Evolutionary conservation across 2,797 vertebrate genomes (phyloP), one percentile per base, ranked within the genome.

Genomic region (Alauda arvensis): DNA sequence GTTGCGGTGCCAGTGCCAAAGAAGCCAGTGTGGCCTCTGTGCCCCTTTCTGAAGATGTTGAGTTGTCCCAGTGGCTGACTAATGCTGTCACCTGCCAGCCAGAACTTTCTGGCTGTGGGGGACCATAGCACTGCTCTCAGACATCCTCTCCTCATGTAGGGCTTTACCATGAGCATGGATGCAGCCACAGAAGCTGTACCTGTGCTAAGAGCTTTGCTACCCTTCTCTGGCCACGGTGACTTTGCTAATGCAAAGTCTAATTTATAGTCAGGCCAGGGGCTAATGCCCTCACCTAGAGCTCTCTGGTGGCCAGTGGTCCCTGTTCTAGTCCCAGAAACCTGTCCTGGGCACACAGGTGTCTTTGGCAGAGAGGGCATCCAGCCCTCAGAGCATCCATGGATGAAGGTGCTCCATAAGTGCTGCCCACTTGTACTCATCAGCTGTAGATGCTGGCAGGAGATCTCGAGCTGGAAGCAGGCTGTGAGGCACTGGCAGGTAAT

Each of bases 401-500:
- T 31, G 57, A 81, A 88, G 52, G 40, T 85, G 78, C 74, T 91
- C 55, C 48, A 4, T 72, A 75, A 14, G 51, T 70, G 68, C 76
- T 71, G 53, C 81, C 49, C 29, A n/a, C 48, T 81, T 82, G 14
- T 31, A 24, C 43, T 85, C 37, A 4, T 88, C 62, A 53, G 51
- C 77, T 85, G 57, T 18, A 71, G 85, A 51, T 20, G 29, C 66
- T 92, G 91, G 88, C 94, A 93, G 76, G 39, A 89, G 93, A 84
- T 78, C 46, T 82, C 46, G 28, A 76, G 92, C 88, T 93, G 85
- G 87, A 84, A 92, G 71, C 4, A 1, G 69, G 92, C 82, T 86
- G 68, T 0, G 2, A 94, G 77, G 83, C 87, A 57, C 65, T 14
- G 60, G 87, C 88, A 93, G 88, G 91, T 93, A 94, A 95, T 93